A percentile compares a stretch with the other conserved stretches of the same genome.
These are phyloP conservation scores for Dipodomys spectabilis DNA, from an alignment of 2,113 vertebrate species.

Conservation along the genomic window DNA sequence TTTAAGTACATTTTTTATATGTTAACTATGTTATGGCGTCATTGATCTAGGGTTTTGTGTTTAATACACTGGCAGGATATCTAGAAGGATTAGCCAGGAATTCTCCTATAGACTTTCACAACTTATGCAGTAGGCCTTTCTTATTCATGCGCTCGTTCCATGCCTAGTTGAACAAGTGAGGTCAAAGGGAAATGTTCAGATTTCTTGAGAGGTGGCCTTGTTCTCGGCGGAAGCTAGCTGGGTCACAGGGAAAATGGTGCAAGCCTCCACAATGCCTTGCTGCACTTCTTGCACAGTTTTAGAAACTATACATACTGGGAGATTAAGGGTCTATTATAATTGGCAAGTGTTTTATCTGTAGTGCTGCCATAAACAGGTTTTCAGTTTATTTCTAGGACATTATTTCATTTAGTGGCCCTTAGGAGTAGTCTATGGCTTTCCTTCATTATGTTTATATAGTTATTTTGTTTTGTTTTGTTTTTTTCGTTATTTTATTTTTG, in stretches of 20 bases:
- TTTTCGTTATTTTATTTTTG: neutral
- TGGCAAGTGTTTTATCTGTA: neutral
- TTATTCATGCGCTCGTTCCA: too few relatives aligned
- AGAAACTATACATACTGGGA: too few relatives aligned
- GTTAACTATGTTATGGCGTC: neutral
- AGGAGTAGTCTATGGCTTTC: neutral
- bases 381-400: neutral
- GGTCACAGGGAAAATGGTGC: too few relatives aligned
- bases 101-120: neutral
- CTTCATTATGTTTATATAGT: neutral
- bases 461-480: neutral
- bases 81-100: neutral
- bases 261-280: too few relatives aligned
- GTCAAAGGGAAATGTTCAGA: too few relatives aligned
- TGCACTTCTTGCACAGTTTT: too few relatives aligned
- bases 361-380: neutral
- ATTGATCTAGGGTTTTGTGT: slow-evolving; percentile 4
- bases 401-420: slow-evolving; percentile 5
- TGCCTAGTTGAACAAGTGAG: too few relatives aligned
- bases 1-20: neutral
- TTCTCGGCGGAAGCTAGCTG: too few relatives aligned
- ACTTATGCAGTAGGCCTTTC: neutral
- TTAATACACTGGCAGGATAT: slow-evolving; percentile 6
- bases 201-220: too few relatives aligned
- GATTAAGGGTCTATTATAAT: neutral